Evolutionary conservation across 2,797 vertebrate species (phyloP), one percentile per base, ranked within the genome.

Genomic region (Falco peregrinus): DNA sequence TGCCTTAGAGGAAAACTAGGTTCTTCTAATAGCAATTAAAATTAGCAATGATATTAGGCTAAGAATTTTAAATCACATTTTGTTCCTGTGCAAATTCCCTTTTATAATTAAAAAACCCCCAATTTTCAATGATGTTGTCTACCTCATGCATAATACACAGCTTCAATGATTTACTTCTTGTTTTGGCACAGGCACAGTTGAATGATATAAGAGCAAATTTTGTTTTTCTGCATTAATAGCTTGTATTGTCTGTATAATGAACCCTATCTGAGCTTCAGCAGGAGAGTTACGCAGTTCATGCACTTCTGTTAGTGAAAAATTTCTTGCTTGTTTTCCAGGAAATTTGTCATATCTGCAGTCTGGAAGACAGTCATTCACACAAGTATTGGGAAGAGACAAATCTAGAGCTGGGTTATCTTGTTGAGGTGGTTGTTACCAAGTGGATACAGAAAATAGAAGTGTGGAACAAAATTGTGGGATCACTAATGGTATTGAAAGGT

Each of bases 161-260:
- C 73, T 51, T 89, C 63, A 56, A 59, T 87, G 90, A 95, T 95
- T 96, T 94, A 95, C 86, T 95, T 87, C 75, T 89, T 79, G 68
- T 85, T 95, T 93, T 97, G 94, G 86, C 94, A 89, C 28, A 18
- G 81, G 37, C 56, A 87, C 47, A 51, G 71, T 45, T 96, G 89
- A 96, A 92, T 92, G 88, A 96, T 95, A 73, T n/a, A 95, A 85
- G 87, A 96, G 61, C 65, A 93, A 89, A 94, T 94, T 95, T 95
- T 90, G 70, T 64, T 96, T 89, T 94, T 75, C 61, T 95, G 68
- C 82, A 92, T 68, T 94, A 95, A 94, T 93, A 76, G 65, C 68
- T 94, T 82, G 31, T 73, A n/a, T 89, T 95, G 83, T 90, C 94
- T 96, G 80, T 59, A 48, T 94, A 94, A 96, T 93, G 95, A 95